Base-by-base conservation (phyloP, 2,888 invertebrate species). In the Oscheius sp. region DNA sequence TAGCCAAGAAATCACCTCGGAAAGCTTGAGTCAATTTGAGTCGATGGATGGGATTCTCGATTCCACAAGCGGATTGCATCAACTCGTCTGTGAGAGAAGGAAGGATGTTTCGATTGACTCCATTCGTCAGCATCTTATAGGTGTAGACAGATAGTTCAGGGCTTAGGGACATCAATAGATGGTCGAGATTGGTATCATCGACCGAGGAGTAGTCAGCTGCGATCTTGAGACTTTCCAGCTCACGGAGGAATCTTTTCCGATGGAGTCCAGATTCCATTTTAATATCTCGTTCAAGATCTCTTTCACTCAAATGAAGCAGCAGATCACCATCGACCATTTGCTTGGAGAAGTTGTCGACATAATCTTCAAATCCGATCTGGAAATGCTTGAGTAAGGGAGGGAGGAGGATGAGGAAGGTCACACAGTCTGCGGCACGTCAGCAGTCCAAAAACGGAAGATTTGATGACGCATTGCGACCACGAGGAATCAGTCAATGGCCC, bases 261-360 rank as follows among this genome's bases (percentile, higher is more conserved):
- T 93, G 91, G 86, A 98, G 95, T 84, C 96, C 95, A 88, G 96
- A 97, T 74, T 90, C 69, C 84, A 98, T 91, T 55, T 93, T 93
- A 81, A 98, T 94, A 87, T 98, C 97, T 84, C 93, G 92, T 79
- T 91, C 91, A 65, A 98, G 91, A 89, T 96, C 95, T 65, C 93
- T 92, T 88, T 96, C 96, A 10, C 92, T 93, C 75, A 98, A 89
- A 87, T 94, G 93, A 69, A 98, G 89, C 74, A 98, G 89, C 63
- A 98, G 90, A 89, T 98, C 98, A 6, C 97, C 97, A 87, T 98
- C 98, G 33, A 98, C 96, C 87, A 93, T 91, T 85, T 95, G 94
- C 66, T 93, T 92, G 50, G 91, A 91, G 87, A 98, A 97, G 87
- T 92, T 92, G 1, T 89, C 90, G 2, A 92, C 91, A 82, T 92